Evolutionary conservation across 2,113 vertebrate genomes (phyloP).

Genomic region (Stegostoma tigrinum): DNA sequence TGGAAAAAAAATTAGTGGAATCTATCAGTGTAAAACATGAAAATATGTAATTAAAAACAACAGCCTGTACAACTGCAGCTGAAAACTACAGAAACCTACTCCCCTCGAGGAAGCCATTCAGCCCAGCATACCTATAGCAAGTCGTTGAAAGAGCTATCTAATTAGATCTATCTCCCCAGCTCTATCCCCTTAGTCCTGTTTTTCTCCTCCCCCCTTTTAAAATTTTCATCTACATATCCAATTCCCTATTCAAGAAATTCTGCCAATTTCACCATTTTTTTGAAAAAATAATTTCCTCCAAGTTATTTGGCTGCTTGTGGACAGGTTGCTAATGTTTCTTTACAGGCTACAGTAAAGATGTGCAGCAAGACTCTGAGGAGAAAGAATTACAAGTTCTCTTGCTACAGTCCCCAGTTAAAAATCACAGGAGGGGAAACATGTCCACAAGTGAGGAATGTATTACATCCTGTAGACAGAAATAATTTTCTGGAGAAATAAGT

Average conservation of each 20-base stretch:
- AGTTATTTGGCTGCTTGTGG: not conserved
- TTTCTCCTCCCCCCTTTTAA: no score
- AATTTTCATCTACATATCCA: not conserved
- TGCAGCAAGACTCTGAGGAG: not conserved
- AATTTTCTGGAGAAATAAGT: not conserved
- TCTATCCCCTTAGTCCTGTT: not conserved
- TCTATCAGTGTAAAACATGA: not conserved
- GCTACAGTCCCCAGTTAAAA: conserved; percentile 7
- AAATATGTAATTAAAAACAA: not conserved
- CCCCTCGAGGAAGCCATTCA: not conserved
- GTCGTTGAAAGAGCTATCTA: not conserved
- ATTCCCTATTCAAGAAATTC: not conserved
- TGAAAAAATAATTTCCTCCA: not conserved
- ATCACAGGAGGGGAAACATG: not conserved
- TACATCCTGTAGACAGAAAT: not conserved
- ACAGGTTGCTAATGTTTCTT: not conserved
- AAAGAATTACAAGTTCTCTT: not conserved
- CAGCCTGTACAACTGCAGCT: not conserved
- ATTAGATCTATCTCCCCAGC: not conserved
- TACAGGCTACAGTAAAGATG: not conserved
- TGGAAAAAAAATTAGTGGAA: not conserved
- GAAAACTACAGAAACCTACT: not conserved
- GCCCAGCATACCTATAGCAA: not conserved
- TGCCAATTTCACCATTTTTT: not conserved
- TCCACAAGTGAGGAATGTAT: not conserved